A percentile compares a stretch with the other conserved stretches of the same genome.
phyloP scores from a whole-genome alignment of 2,888 invertebrate species.

The Proisotoma minuta region DNA sequence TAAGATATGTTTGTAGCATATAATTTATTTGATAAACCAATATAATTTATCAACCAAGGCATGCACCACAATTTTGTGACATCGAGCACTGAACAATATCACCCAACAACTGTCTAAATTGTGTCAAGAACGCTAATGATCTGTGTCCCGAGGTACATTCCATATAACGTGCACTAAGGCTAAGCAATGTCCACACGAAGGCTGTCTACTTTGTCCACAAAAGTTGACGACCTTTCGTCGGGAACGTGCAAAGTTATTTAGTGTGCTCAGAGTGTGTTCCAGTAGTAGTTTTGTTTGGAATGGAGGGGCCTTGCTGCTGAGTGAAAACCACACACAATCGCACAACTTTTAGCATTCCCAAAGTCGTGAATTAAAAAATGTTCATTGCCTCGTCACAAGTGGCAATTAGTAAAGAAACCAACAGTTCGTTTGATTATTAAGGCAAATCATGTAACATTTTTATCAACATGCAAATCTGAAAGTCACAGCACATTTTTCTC shows the following conservation, averaged over 20 bases:
- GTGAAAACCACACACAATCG: constrained; percentile 12
- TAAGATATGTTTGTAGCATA: constrained; percentile 14
- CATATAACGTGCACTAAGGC: too few relatives aligned
- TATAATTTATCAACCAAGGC: constrained; percentile 29
- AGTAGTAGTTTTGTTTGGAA: not conserved
- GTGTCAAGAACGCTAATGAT: too few relatives aligned
- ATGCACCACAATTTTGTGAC: constrained; percentile 34
- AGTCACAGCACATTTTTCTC: constrained; percentile 32
- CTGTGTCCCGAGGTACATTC: too few relatives aligned
- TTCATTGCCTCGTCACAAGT: constrained; percentile 34
- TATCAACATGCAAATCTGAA: constrained; percentile 29
- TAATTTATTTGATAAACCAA: constrained; percentile 28
- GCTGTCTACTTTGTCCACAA: too few relatives aligned
- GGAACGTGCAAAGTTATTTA: too few relatives aligned
- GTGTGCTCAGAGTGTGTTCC: too few relatives aligned
- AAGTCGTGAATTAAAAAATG: too few relatives aligned
- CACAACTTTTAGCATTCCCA: too few relatives aligned
- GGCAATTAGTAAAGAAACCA: constrained; percentile 35
- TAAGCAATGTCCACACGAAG: too few relatives aligned
- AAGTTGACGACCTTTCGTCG: too few relatives aligned
- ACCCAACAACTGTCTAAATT: constrained; percentile 31
- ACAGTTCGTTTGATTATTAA: constrained; percentile 39
- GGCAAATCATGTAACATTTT: constrained; percentile 40
- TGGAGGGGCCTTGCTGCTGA: not conserved
- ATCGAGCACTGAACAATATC: constrained; percentile 37